Evolutionary conservation across 2,888 invertebrate species (phyloP).

Genomic region (Automeris io): DNA sequence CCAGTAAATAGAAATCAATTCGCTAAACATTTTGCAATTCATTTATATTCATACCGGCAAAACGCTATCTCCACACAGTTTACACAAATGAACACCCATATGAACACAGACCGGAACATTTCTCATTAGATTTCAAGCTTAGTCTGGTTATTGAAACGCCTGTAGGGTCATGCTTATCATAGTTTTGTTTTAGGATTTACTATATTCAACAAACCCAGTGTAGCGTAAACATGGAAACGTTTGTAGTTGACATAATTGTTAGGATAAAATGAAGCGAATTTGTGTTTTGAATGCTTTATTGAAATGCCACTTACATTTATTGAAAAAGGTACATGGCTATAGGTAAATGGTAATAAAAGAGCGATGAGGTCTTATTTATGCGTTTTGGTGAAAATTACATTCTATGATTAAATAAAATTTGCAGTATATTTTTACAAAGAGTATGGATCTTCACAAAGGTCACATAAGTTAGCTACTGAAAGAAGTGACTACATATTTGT

Average conservation of each 20-base stretch:
- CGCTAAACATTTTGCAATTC: too few relatives aligned
- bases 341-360: not conserved
- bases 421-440: too few relatives aligned
- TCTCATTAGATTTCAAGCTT: not conserved
- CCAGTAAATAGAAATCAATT: too few relatives aligned
- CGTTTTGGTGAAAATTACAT: too few relatives aligned
- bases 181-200: not conserved
- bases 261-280: not conserved
- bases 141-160: not conserved
- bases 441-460: too few relatives aligned
- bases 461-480: too few relatives aligned
- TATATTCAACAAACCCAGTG: not conserved
- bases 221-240: not conserved
- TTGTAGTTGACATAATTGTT: not conserved
- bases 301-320: slow-evolving; percentile 26
- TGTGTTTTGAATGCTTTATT: not conserved
- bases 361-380: not conserved
- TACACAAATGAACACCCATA: too few relatives aligned
- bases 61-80: too few relatives aligned
- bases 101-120: not conserved
- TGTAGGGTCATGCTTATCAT: not conserved
- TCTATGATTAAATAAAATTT: too few relatives aligned
- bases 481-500: too few relatives aligned
- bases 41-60: too few relatives aligned
- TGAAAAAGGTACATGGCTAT: slow-evolving; percentile 28